These are phyloP conservation scores for Andrena marginata DNA, from an alignment of 2,888 invertebrate genomes.

Conservation along the genomic window DNA sequence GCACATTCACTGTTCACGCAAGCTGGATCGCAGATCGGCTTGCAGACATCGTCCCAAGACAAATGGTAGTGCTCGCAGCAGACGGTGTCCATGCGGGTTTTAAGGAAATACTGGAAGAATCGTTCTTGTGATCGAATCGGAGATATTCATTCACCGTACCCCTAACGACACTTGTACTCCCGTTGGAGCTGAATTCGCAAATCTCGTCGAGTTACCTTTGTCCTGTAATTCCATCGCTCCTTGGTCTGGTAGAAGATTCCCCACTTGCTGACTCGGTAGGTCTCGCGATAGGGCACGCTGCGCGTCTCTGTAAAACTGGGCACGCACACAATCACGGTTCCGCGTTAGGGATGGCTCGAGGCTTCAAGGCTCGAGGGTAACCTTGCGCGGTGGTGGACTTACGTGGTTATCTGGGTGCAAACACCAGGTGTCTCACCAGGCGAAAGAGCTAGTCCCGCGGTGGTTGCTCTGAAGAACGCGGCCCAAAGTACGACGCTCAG, in stretches of 20 bases:
- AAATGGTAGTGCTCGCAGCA: constrained; percentile 32
- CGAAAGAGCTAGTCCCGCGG: too few relatives aligned
- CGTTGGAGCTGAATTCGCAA: too few relatives aligned
- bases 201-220: constrained; percentile 39
- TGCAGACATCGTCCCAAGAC: background rate
- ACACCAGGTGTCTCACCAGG: background rate
- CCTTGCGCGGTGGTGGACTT: background rate
- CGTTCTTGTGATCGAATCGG: background rate
- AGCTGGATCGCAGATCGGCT: constrained; percentile 40
- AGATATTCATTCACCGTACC: too few relatives aligned
- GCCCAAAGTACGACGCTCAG: background rate
- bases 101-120: constrained; percentile 31
- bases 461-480: background rate
- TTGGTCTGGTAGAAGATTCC: constrained; percentile 55
- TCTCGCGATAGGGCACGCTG: constrained; percentile 28
- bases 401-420: constrained; percentile 16
- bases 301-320: constrained; percentile 12
- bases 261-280: constrained; percentile 43
- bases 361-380: background rate
- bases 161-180: too few relatives aligned
- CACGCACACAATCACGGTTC: background rate
- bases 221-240: constrained; percentile 41
- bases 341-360: background rate
- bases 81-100: background rate
- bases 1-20: constrained; percentile 77